Evolutionary conservation across 2,888 invertebrate genomes (phyloP), one percentile per base, ranked within the genome.

Genomic region (Drosophila emarginata): DNA sequence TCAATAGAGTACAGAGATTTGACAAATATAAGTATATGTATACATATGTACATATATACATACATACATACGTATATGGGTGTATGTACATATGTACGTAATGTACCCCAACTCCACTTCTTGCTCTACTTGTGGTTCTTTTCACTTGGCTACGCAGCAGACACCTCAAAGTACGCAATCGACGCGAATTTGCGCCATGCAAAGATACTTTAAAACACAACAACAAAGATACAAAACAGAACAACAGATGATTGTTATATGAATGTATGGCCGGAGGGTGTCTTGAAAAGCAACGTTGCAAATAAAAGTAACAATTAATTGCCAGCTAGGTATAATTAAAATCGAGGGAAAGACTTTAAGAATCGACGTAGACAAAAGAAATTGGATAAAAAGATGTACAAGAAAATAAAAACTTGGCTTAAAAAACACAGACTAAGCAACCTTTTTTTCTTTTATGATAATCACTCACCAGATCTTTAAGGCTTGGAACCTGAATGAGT

Each of bases 311-410:
- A 74, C 80, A 78, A 76, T 84, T 84, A 87, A 87, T 84, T 82
- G 87, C 74, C 80, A 78, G 77, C 87, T 87, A 78, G 80, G 76
- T 74, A 76, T 78, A 87, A 84, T 84, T 84, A 84, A 81, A 80
- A 77, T 76, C 75, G 72, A 82, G 77, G 69, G 73, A 80, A 78
- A 80, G 72, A 82, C 67, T 68, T 61, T 45, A 45, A 45, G 45
- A 45, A 45, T 45, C 45, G 45, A 45, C 45, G 18, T 45, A 45
- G 45, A 69, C 73, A 77, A 79, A 70, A 73, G 65, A 72, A 56
- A 67, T 69, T 69, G 64, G 67, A 59, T 51, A 54, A 54, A 59
- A 57, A 61, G 32, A 15, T 15, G 21, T 61, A 52, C 53, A 56
- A 21, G 58, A 45, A 15, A 54, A 18, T n/a, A 39, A 15, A 32